A percentile compares a stretch with the other conserved stretches of the same genome.
phyloP scores from a whole-genome alignment of 2,797 vertebrate genomes.

The Microctenopoma steveboyesi region DNA sequence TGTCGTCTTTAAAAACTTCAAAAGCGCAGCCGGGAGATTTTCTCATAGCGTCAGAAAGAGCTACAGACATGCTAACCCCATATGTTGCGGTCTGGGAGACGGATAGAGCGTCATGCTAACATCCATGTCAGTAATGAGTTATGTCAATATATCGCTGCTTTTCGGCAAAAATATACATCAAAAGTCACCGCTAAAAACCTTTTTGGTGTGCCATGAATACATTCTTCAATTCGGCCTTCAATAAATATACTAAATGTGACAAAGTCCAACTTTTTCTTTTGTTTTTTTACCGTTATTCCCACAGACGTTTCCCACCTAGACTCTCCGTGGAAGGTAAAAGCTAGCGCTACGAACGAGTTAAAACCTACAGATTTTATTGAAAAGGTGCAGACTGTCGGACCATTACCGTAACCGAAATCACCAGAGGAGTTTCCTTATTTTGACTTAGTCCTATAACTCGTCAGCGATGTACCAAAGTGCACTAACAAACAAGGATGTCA shows the following conservation, averaged over 20 bases:
- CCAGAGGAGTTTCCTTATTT: rapidly evolving
- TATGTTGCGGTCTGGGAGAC: not conserved
- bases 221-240: not conserved
- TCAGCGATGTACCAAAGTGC: rapidly evolving
- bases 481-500: rapidly evolving
- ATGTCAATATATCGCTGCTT: not conserved
- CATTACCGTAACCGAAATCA: not conserved
- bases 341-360: slow-evolving; percentile 3
- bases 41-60: not conserved
- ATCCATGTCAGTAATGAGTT: not conserved
- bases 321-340: slow-evolving; percentile 36
- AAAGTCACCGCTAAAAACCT: rapidly evolving
- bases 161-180: rapidly evolving
- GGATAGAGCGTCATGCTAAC: slow-evolving; percentile 25
- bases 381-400: rapidly evolving
- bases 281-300: slow-evolving; percentile 24
- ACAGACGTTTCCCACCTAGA: slow-evolving; percentile 5
- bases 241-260: not conserved
- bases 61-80: slow-evolving; percentile 15
- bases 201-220: rapidly evolving
- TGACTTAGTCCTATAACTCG: rapidly evolving
- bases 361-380: rapidly evolving
- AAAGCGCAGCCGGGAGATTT: not conserved
- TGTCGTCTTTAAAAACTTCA: not conserved
- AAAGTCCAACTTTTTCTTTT: not conserved